A percentile compares a stretch with the other conserved stretches of the same genome.
Conservation (phyloP, 2,797 vertebrate species). For the Spinibarbus caldwelli region DNA sequence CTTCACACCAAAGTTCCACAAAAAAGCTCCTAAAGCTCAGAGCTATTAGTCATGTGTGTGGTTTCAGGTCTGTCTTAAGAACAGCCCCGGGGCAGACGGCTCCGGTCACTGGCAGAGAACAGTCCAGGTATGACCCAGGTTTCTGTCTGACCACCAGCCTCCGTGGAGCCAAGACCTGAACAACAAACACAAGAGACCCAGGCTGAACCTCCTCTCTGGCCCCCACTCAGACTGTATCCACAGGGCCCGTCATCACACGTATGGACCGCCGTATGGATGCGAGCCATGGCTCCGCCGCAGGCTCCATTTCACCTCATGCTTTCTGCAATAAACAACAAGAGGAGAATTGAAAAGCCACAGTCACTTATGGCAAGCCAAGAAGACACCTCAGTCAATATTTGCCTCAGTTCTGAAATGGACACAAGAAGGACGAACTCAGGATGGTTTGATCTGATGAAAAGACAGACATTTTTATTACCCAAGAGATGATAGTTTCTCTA, state of each 20-base stretch:
- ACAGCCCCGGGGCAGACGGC: constrained; percentile 33
- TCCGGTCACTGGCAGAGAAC: constrained; percentile 58
- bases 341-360: constrained; percentile 41
- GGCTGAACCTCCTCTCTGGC: constrained; percentile 48
- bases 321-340: constrained; percentile 24
- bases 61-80: constrained; percentile 40
- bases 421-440: constrained; percentile 43
- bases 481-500: neutral
- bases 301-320: constrained; percentile 41
- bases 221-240: constrained; percentile 25
- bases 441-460: constrained; percentile 9
- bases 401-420: constrained; percentile 40
- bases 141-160: constrained; percentile 40
- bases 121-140: constrained; percentile 42
- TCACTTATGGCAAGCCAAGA: constrained; percentile 24
- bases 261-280: constrained; percentile 2
- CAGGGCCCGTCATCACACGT: neutral
- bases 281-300: neutral
- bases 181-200: constrained; percentile 53
- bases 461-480: neutral
- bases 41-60: constrained; percentile 48
- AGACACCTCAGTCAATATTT: constrained; percentile 57
- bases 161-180: constrained; percentile 50
- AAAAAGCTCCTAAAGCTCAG: constrained; percentile 43
- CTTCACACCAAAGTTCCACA: constrained; percentile 56